Conservation (phyloP, 2,113 vertebrate species). For the Galeopterus variegatus region DNA sequence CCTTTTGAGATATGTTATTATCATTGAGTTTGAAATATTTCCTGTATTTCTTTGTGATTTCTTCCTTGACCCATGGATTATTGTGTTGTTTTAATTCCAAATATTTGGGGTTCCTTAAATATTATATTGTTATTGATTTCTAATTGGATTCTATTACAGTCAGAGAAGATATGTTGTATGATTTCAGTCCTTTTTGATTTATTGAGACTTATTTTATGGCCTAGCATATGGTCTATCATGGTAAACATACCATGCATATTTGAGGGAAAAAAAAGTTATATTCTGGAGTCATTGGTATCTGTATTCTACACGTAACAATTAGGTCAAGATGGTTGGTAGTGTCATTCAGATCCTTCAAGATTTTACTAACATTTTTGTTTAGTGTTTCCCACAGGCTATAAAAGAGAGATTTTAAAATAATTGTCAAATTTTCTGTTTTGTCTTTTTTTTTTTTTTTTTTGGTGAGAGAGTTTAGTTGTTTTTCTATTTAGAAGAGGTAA, state of each 20-base stretch:
- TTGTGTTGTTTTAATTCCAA: not conserved
- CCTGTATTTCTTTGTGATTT: not conserved
- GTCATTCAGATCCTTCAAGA: not conserved
- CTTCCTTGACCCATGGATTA: not conserved
- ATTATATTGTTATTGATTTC: not conserved
- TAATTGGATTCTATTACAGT: no score
- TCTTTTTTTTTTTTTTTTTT: not conserved
- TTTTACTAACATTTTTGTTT: not conserved
- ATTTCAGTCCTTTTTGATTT: no score
- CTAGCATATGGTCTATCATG: not conserved
- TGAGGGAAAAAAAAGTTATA: not conserved
- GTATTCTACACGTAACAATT: not conserved
- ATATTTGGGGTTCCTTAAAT: not conserved
- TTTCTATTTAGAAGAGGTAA: not conserved
- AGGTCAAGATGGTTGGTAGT: not conserved
- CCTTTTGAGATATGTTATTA: no score
- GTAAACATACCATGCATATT: not conserved
- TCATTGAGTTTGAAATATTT: not conserved
- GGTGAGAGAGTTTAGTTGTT: not conserved
- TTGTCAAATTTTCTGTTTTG: not conserved
- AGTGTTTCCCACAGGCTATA: not conserved
- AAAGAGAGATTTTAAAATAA: not conserved
- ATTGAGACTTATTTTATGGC: no score
- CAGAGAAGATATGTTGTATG: not conserved
- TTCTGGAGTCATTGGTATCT: not conserved